A percentile compares a stretch with the other conserved stretches of the same genome.
These are phyloP conservation scores for Pipistrellus pygmaeus DNA, from an alignment of 2,797 vertebrate genomes.

Conservation along the genomic window DNA sequence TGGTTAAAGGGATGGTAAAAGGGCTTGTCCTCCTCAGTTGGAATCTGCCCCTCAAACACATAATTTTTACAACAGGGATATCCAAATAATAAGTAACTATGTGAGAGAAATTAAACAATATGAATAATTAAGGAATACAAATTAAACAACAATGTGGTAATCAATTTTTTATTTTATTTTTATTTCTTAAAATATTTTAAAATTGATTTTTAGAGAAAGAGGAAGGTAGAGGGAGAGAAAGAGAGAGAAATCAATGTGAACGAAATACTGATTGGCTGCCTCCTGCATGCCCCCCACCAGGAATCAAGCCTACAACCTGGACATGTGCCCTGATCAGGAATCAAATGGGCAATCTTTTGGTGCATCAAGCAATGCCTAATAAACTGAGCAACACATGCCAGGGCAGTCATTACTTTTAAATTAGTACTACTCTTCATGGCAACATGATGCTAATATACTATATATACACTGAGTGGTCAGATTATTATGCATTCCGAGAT, in stretches of 20 bases:
- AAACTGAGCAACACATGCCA: background rate
- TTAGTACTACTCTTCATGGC: background rate
- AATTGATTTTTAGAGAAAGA: background rate
- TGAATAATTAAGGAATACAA: slow-evolving; percentile 62
- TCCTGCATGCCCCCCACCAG: background rate
- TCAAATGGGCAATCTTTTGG: background rate
- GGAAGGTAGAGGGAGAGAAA: background rate
- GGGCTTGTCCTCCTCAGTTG: background rate
- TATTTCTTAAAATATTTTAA: background rate
- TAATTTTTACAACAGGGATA: background rate
- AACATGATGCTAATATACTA: slow-evolving; percentile 12
- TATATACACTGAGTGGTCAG: too few species aligned
- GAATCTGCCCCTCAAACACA: background rate
- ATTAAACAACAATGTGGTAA: slow-evolving; percentile 17
- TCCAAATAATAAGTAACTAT: slow-evolving; percentile 17
- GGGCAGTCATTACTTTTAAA: slow-evolving; percentile 39
- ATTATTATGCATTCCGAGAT: too few species aligned
- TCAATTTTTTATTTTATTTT: slow-evolving; percentile 47
- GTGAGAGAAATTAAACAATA: slow-evolving; percentile 50
- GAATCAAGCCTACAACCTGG: background rate
- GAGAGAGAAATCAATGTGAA: background rate
- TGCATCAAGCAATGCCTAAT: background rate
- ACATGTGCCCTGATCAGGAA: background rate
- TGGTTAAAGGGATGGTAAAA: background rate
- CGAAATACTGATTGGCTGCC: background rate